Evolutionary conservation across 92 coral and sea anemone genomes (phyloP).

Genomic region (Hydrozoanthus gracilis): DNA sequence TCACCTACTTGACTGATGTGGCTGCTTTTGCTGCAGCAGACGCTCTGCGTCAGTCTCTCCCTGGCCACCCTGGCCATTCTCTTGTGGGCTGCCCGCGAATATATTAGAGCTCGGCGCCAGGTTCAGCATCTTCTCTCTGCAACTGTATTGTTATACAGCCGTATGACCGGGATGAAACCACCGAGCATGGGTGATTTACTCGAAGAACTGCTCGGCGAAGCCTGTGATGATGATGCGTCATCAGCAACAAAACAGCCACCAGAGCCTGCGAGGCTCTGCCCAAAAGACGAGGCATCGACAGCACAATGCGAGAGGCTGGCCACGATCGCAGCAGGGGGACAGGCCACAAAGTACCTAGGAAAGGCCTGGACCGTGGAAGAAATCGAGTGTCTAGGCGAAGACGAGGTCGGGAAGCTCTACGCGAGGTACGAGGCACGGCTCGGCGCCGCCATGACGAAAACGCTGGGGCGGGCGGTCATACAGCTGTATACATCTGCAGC

Average conservation of each 20-base stretch:
- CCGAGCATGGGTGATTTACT: not conserved
- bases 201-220: not conserved
- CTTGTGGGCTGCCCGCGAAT: not conserved
- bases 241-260: not conserved
- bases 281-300: not conserved
- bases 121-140: not conserved
- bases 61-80: not conserved
- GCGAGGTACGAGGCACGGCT: slow-evolving; percentile 4
- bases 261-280: not conserved
- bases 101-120: not conserved
- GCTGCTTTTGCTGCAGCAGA: not conserved
- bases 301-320: slow-evolving; percentile 17
- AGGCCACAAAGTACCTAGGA: not conserved
- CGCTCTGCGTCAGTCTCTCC: not conserved
- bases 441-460: slow-evolving; percentile 4
- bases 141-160: not conserved
- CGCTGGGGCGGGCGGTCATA: not conserved
- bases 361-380: not conserved
- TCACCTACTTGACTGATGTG: not conserved
- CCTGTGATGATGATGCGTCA: not conserved
- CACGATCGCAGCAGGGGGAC: not conserved
- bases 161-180: not conserved
- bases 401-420: slow-evolving; percentile 1
- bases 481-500: not conserved
- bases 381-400: not conserved